These are phyloP conservation scores for Machimus atricapillus DNA, from an alignment of 2,888 invertebrate species.

Conservation along the genomic window DNA sequence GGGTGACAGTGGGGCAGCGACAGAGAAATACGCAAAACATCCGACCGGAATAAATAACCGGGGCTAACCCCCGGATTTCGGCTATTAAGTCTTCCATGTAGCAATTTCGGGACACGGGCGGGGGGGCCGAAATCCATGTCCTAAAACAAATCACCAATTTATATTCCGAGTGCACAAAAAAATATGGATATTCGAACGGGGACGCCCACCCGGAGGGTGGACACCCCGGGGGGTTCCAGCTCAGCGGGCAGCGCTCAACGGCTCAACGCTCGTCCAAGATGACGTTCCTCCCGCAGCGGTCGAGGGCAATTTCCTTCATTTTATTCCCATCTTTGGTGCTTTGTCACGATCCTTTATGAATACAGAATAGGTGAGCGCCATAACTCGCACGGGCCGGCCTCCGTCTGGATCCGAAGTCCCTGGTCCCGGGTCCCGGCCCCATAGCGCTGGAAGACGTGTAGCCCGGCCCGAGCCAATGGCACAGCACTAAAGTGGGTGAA, in stretches of 20 bases:
- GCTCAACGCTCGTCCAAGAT: not conserved
- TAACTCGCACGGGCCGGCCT: constrained; percentile 9
- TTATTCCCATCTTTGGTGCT: constrained; percentile 46
- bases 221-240: not conserved
- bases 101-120: not conserved
- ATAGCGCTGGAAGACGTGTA: constrained; percentile 42
- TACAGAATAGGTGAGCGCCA: constrained; percentile 44
- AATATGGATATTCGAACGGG: constrained; percentile 46
- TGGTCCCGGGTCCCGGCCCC: not conserved
- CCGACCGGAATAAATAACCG: constrained; percentile 38
- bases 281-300: not conserved
- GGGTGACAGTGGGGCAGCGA: constrained; percentile 11
- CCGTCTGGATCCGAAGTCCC: not conserved
- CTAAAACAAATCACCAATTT: constrained; percentile 48
- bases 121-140: constrained; percentile 17
- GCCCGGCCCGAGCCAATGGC: constrained; percentile 43
- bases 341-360: constrained; percentile 47
- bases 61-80: constrained; percentile 33
- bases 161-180: constrained; percentile 47
- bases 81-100: constrained; percentile 37
- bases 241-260: constrained; percentile 25
- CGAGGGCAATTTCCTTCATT: constrained; percentile 44
- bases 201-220: not conserved
- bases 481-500: constrained; percentile 40
- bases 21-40: constrained; percentile 38